These are phyloP conservation scores for Chroicocephalus ridibundus DNA, from an alignment of 2,113 vertebrate species.

Conservation along the genomic window DNA sequence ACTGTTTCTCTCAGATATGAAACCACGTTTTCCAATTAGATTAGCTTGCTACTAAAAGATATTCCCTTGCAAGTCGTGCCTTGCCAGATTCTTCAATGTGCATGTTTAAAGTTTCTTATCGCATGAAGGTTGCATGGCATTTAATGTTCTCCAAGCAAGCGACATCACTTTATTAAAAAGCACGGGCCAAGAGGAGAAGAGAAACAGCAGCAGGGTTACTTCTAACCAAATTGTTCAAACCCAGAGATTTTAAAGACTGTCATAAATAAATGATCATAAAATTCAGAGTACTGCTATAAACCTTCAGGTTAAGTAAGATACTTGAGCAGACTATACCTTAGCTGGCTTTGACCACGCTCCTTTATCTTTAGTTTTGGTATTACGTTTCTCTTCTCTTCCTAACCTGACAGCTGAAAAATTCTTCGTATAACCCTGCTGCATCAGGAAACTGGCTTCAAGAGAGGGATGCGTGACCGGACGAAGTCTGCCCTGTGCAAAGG, in stretches of 20 bases:
- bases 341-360: not conserved
- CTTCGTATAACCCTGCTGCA: not conserved
- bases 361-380: slow-evolving; percentile 20
- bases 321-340: slow-evolving; percentile 1
- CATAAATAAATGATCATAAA: not conserved
- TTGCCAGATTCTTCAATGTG: not conserved
- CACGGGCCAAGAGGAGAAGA: not conserved
- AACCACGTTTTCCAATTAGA: not conserved
- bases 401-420: slow-evolving; percentile 22
- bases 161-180: not conserved
- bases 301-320: slow-evolving; percentile 38
- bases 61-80: not conserved
- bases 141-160: not conserved
- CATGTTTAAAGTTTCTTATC: not conserved
- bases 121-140: not conserved
- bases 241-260: not conserved
- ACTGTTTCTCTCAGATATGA: not conserved
- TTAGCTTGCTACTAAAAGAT: not conserved
- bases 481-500: not conserved
- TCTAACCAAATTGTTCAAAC: not conserved
- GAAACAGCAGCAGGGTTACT: not conserved
- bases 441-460: slow-evolving; percentile 14
- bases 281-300: not conserved
- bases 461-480: not conserved
- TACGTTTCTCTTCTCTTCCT: slow-evolving; percentile 1